These are phyloP conservation scores for Euphonia xanthogaster DNA, from an alignment of 2,797 vertebrate genomes.

Conservation along the genomic window DNA sequence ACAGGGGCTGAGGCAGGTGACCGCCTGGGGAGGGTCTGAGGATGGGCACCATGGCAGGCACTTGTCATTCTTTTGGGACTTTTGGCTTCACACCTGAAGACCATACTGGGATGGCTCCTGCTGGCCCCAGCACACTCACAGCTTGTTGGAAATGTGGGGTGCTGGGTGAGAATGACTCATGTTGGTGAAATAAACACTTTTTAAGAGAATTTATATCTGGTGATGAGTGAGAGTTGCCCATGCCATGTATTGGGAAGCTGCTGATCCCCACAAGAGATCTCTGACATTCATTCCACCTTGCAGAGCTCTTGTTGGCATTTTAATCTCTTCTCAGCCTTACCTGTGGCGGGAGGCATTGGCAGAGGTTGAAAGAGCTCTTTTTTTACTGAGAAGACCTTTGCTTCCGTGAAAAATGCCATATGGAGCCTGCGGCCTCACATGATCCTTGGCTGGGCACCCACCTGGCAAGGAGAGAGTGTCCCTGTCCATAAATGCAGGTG, in stretches of 20 bases:
- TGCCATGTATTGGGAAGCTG: accelerated
- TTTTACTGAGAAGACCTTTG: neutral
- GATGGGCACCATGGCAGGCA: accelerated
- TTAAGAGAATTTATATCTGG: neutral
- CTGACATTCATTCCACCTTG: neutral
- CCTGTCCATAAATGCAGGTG: constrained; percentile 39
- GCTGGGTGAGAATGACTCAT: accelerated
- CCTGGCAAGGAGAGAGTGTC: neutral
- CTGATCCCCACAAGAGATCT: accelerated
- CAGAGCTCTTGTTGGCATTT: neutral
- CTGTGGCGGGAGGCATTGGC: neutral
- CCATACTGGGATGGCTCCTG: accelerated
- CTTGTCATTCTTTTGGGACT: accelerated
- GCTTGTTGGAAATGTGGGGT: neutral
- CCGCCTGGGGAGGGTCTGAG: neutral
- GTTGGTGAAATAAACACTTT: neutral
- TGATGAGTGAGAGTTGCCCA: neutral
- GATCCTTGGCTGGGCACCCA: neutral
- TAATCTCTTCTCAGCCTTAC: neutral
- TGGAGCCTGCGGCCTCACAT: neutral
- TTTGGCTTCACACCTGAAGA: accelerated
- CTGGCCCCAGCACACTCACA: accelerated
- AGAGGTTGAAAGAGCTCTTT: neutral
- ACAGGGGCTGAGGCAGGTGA: accelerated
- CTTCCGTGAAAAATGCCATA: constrained; percentile 35